These are phyloP conservation scores for Hippoglossus stenolepis DNA, from an alignment of 2,113 vertebrate species.

Conservation along the genomic window DNA sequence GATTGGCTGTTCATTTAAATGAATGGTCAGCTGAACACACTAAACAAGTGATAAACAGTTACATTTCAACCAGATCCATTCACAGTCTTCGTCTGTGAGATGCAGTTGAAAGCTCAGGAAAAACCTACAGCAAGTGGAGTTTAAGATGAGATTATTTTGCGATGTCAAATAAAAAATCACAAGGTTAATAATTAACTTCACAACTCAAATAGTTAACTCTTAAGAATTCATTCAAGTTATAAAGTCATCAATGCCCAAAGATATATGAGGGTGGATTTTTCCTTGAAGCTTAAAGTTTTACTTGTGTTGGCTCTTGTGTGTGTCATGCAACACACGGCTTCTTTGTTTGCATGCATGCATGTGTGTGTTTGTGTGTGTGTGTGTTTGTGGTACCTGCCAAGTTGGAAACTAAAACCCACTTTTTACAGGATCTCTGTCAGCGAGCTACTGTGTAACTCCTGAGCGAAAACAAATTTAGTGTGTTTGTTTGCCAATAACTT, in stretches of 20 bases:
- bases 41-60: neutral
- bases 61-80: neutral
- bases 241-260: neutral
- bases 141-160: neutral
- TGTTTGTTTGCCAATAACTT: conserved; percentile 61
- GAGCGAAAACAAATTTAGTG: conserved; percentile 36
- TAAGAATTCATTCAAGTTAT: neutral
- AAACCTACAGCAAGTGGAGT: neutral
- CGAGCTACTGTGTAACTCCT: conserved; percentile 30
- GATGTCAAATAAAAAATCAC: neutral
- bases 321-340: conserved; percentile 38
- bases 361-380: neutral
- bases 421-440: conserved; percentile 37
- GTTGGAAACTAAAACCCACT: conserved; percentile 41
- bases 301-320: neutral
- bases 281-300: neutral
- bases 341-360: neutral
- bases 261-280: conserved; percentile 52
- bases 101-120: neutral
- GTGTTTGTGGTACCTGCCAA: neutral
- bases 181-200: neutral
- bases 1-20: neutral
- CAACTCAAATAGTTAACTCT: neutral
- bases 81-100: neutral
- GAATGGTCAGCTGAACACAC: neutral